Percentiles rank a stretch among this genome's conserved stretches.
Evolutionary conservation across 2,113 vertebrate species (phyloP).

Genomic region (Oenanthe oenanthe): DNA sequence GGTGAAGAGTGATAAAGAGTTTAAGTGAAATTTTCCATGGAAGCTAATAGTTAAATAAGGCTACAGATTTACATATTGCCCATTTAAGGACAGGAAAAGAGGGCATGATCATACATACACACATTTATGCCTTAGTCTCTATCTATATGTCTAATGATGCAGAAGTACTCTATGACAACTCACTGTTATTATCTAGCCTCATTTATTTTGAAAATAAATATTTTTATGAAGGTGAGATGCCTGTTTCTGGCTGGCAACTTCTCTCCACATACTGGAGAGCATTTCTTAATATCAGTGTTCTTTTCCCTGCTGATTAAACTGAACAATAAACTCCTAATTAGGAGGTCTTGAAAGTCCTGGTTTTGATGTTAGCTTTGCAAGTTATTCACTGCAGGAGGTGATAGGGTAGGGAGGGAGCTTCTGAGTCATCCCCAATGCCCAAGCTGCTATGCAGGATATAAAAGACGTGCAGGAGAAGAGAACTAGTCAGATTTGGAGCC

Average conservation of each 20-base stretch:
- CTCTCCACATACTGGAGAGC: background rate
- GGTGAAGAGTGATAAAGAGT: background rate
- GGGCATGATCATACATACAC: background rate
- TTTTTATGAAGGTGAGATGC: background rate
- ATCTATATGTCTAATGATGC: background rate
- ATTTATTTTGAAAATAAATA: background rate
- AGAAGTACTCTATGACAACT: background rate
- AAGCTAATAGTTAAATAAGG: background rate
- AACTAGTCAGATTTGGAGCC: constrained; percentile 3
- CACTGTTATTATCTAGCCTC: background rate
- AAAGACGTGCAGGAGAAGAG: background rate
- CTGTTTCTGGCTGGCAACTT: background rate
- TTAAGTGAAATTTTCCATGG: background rate
- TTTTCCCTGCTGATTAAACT: constrained; percentile 7
- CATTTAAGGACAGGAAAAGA: background rate
- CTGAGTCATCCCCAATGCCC: constrained; percentile 5
- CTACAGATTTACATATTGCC: background rate
- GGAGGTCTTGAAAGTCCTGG: background rate
- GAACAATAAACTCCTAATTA: constrained; percentile 47
- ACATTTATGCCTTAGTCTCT: background rate
- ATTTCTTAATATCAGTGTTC: background rate
- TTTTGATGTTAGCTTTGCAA: constrained; percentile 35
- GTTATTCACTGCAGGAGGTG: background rate
- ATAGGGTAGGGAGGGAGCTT: background rate
- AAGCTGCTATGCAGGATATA: background rate